Base-by-base conservation (phyloP, 2,797 vertebrate species). In the Hypotaenidia philippensis region DNA sequence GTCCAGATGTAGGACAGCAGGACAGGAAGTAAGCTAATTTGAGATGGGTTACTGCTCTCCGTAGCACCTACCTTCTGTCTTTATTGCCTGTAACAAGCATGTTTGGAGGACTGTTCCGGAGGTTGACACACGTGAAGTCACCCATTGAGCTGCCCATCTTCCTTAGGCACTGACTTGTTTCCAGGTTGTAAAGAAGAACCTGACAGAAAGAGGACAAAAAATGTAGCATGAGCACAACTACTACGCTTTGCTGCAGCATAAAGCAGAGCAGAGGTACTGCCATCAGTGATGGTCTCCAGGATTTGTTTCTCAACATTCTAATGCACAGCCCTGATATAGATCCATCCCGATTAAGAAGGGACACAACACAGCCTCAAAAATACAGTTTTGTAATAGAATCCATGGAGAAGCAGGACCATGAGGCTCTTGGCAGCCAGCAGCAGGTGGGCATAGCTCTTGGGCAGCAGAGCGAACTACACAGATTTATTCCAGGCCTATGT, bases 11-110 rank as follows among this genome's bases (percentile, higher is more conserved):
- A 83, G 91, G 75, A 72, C 17, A 81, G 87, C 55, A 68, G 53
- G 57, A 53, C 7, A 26, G 13, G 76, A 45, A 61, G 74, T 10
- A 77, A 72, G 90, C 44, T 27, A 52, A 56, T 31, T 17, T 26
- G 82, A 63, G 19, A 38, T 4, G 55, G 11, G 41, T 20, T 57
- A 20, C 34, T 34, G 13, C 41, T 53, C 71, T 17, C 5, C 34
- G 41, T 68, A 19, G 52, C 31, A 97, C 96, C 2, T 97, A 99
- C 99, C 99, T 99, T 90, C 99, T 98, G 98, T 99, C 99, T 97
- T 98, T 99, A 98, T 99, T 99, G 91, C 99, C 99, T 11, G 99
- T 98, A 86, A 99, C 99, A 95, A 99, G 97, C 97, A 99, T 98
- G 97, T 98, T 97, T 60, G 99, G 98, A 44, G 98, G 98, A 49